Base-by-base conservation (phyloP, 30 jellyfish, hydroid and myxozoan genomes). In the Phacellophora camtschatica region DNA sequence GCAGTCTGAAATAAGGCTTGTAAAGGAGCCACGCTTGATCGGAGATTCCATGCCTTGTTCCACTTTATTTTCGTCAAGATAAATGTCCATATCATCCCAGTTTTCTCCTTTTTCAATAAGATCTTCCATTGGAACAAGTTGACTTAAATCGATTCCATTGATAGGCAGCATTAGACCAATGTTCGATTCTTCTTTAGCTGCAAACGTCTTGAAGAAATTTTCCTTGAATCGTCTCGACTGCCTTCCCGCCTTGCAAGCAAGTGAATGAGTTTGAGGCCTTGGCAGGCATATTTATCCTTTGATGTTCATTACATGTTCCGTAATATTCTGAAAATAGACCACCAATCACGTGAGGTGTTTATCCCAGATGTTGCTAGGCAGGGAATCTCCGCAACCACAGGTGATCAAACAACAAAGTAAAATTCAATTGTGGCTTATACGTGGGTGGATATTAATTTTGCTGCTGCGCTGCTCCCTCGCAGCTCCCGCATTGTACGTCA, bases 81-180 rank as follows among this genome's bases (percentile, higher is more conserved):
- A 80, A 24, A 80, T 66, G 37, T 80, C 91, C 83, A 80, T 54
- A 22, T 66, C 84, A 53, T 80, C 91, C 91, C 91, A 80, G 42
- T 1, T 23, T 13, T 66, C 90, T 16, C 64, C 84, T 36, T 39
- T 80, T 13, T 71, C 72, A 18, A 65, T 5, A 12, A 28, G n/a
- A 20, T 41, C 59, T 12, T 51, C 71, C 54, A 70, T 63, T 0
- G 91, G 91, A 30, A 80, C 91, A 31, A 80, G 25, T 20, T 80
- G 81, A 56, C 57, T 43, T 67, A 80, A 35, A 34, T 43, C 91
- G 24, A 80, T 42, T 72, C 67, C 86, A 72, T 72, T 34, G 57
- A 25, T 15, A 18, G 54, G 45, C 22, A 72, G 56, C 86, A 72
- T 72, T 36, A 62, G 71, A 46, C 42, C 43, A 45, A 27, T 39